Evolutionary conservation across 2,888 invertebrate genomes (phyloP), one percentile per base, ranked within the genome.

Genomic region (Beris morrisii): DNA sequence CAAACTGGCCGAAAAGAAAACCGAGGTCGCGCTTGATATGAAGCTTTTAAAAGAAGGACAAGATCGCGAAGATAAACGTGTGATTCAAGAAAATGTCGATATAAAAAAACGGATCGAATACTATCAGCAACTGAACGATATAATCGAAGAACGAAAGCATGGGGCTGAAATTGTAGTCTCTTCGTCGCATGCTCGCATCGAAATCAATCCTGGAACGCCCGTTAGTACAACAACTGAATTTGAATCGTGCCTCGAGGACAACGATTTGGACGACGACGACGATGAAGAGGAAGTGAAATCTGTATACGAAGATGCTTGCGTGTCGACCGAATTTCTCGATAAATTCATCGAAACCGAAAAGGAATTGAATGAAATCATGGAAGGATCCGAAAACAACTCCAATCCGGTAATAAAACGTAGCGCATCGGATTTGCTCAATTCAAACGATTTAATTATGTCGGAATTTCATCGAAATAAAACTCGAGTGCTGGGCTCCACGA

Each of bases 401-500:
- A 55, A 53, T 44, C 9, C 15, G 9, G 48, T 22, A 1, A 44
- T 75, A 1, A 73, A 74, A 55, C 73, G 73, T 28, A 76, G 73
- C 67, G 67, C 69, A 32, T 75, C 76, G 0, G 78, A 80, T 70
- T 71, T 72, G 30, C 65, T 77, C 0, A 79, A 79, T 67, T 76
- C 74, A 0, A 80, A 80, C 72, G 74, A 73, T 31, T 30, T 53
- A 9, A 52, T 61, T 31, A 63, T 63, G 13, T 64, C 69, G 4
- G 74, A 74, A 12, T 58, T 73, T 15, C 69, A 73, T 32, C 72
- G 71, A 6, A 79, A 79, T 72, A 75, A 78, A 1, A 69, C 69
- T 48, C 73, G 73, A 65, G 68, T 73, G n/a, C 68, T 74, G 31
- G 70, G 72, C 1, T n/a, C 44, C n/a, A 15, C 44, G 15, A n/a